Conservation (phyloP, 2,797 vertebrate species). For the Enoplosus armatus region DNA sequence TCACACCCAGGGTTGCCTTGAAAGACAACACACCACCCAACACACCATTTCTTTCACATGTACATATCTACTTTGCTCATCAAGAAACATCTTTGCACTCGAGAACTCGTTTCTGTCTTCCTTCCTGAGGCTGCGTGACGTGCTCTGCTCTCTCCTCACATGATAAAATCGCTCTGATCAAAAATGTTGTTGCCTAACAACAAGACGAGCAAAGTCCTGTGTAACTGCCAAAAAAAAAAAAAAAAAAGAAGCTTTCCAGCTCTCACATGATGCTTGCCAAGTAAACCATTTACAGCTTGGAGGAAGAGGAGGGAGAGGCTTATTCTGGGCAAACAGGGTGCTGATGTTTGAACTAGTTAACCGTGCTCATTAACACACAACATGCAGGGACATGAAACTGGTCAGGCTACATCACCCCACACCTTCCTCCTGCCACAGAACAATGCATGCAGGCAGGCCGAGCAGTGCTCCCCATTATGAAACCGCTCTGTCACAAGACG, state of each 20-base stretch:
- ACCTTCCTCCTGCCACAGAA: conserved; percentile 52
- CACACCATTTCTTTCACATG: conserved; percentile 47
- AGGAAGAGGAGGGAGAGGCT: conserved; percentile 39
- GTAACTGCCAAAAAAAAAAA: conserved; percentile 39
- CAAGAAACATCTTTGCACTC: conserved; percentile 36
- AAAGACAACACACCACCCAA: conserved; percentile 52
- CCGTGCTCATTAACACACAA: conserved; percentile 55
- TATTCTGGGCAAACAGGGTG: conserved; percentile 60
- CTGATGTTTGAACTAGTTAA: conserved; percentile 64
- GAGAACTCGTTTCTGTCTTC: conserved; percentile 35
- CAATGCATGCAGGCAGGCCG: conserved; percentile 53
- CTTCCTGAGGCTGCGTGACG: conserved; percentile 50
- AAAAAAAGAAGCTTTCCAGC: conserved; percentile 20
- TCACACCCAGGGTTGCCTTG: conserved; percentile 73
- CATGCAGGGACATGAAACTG: conserved; percentile 71
- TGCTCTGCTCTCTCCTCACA: conserved; percentile 36
- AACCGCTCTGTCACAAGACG: conserved; percentile 78
- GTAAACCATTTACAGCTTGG: conserved; percentile 78
- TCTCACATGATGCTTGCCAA: conserved; percentile 67
- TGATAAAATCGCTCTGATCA: conserved; percentile 55
- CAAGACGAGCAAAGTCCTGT: conserved; percentile 66
- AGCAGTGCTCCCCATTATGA: conserved; percentile 71
- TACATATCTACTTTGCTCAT: conserved; percentile 51
- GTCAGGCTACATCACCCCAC: conserved; percentile 40
- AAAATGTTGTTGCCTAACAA: conserved; percentile 68